phyloP scores from a whole-genome alignment of 2,797 vertebrate genomes.

The Hozukius guyotensis region DNA sequence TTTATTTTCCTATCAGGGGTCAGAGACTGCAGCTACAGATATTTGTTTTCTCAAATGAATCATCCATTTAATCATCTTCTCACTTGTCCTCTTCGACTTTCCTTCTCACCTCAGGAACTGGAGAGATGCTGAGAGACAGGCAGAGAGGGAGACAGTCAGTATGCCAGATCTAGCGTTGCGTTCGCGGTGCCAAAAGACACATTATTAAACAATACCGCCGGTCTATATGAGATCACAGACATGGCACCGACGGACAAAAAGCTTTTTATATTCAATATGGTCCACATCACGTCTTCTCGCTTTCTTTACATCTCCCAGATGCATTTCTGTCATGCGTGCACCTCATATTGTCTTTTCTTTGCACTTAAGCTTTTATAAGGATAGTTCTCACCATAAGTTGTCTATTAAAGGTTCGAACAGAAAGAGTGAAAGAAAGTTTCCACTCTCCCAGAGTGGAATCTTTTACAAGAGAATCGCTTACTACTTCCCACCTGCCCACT shows the following conservation, averaged over 20 bases:
- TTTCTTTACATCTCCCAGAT: constrained; percentile 67
- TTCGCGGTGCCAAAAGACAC: constrained; percentile 59
- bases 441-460: constrained; percentile 61
- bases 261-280: constrained; percentile 64
- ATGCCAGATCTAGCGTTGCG: constrained; percentile 29
- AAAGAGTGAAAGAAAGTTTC: constrained; percentile 57
- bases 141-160: constrained; percentile 8
- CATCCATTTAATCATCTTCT: constrained; percentile 56
- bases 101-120: constrained; percentile 42
- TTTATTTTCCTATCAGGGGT: constrained; percentile 61
- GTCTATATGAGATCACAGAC: constrained; percentile 61
- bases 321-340: constrained; percentile 59
- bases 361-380: constrained; percentile 60
- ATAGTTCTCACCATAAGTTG: constrained; percentile 66
- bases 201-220: constrained; percentile 50
- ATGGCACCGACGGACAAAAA: constrained; percentile 36
- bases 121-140: constrained; percentile 36
- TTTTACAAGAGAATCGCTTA: constrained; percentile 61
- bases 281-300: constrained; percentile 46
- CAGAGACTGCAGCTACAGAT: constrained; percentile 45
- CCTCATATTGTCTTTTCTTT: constrained; percentile 68
- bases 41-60: constrained; percentile 66
- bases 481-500: constrained; percentile 64
- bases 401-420: constrained; percentile 65
- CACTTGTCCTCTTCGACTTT: constrained; percentile 24